Evolutionary conservation across 2,888 invertebrate species (phyloP).

Genomic region (Agrypnus murinus): DNA sequence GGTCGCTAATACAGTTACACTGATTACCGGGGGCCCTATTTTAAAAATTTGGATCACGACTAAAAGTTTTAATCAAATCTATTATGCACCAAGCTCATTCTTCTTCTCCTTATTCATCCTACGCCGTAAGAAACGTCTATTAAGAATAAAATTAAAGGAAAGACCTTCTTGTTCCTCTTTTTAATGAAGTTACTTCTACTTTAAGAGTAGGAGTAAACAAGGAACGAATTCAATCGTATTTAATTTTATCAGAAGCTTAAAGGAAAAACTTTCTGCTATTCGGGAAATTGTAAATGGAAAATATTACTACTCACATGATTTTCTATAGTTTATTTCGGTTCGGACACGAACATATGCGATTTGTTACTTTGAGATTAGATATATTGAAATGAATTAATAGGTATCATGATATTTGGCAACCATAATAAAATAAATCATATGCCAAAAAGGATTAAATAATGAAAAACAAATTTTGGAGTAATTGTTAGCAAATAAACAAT

Average conservation of each 20-base stretch:
- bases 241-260: conserved; percentile 16
- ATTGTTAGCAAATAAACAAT: too few relatives aligned
- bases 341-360: too few relatives aligned
- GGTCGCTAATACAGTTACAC: conserved; percentile 66
- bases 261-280: conserved; percentile 20
- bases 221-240: conserved; percentile 61
- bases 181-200: conserved; percentile 64
- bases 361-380: too few relatives aligned
- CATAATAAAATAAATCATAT: too few relatives aligned
- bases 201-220: conserved; percentile 64
- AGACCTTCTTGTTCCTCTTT: conserved; percentile 52
- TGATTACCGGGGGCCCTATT: conserved; percentile 64
- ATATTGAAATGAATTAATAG: too few relatives aligned
- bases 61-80: conserved; percentile 69
- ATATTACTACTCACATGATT: conserved; percentile 54
- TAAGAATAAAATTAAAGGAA: conserved; percentile 62
- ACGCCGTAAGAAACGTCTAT: conserved; percentile 52
- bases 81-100: conserved; percentile 53
- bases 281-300: conserved; percentile 46
- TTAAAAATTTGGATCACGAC: conserved; percentile 66
- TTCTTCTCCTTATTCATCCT: conserved; percentile 58
- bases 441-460: too few relatives aligned
- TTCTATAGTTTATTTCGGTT: too few relatives aligned
- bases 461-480: too few relatives aligned
- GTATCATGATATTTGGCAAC: too few relatives aligned